These are phyloP conservation scores for Cataglyphis livida DNA, from an alignment of 2,888 invertebrate species.

Conservation along the genomic window DNA sequence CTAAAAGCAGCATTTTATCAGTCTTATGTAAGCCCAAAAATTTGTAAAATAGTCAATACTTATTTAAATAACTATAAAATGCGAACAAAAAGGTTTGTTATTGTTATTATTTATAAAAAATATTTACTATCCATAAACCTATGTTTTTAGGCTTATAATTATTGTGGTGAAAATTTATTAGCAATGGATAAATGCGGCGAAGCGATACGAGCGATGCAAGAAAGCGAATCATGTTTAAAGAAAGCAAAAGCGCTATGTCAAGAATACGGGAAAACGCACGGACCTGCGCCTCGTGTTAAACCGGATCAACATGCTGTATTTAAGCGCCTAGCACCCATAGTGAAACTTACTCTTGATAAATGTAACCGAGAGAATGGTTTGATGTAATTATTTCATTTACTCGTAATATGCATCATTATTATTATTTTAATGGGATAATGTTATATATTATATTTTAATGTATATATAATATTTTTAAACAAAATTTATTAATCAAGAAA, in stretches of 20 bases:
- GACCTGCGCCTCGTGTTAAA: conserved; percentile 87
- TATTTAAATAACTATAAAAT: background rate
- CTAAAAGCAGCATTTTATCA: conserved; percentile 88
- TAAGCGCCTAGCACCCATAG: conserved; percentile 87
- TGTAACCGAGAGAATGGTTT: conserved; percentile 89
- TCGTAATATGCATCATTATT: background rate
- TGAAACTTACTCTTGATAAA: conserved; percentile 88
- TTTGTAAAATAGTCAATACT: conserved; percentile 27
- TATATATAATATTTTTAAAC: background rate
- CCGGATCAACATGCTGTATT: conserved; percentile 89
- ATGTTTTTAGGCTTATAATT: conserved; percentile 87
- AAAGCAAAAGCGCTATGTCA: conserved; percentile 86
- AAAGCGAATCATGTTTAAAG: conserved; percentile 86
- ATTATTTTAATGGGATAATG: background rate
- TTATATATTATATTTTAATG: background rate
- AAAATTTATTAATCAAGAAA: background rate
- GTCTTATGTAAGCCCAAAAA: conserved; percentile 87
- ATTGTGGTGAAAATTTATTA: conserved; percentile 88
- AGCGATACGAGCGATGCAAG: conserved; percentile 88
- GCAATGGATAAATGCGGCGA: conserved; percentile 89
- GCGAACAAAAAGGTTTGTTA: conserved; percentile 6
- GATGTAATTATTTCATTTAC: conserved; percentile 85
- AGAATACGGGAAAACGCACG: conserved; percentile 87
- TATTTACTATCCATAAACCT: background rate
- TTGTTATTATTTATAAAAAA: background rate